Evolutionary conservation across 2,113 vertebrate genomes (phyloP), one percentile per base, ranked within the genome.

Genomic region (Ammodytes marinus): DNA sequence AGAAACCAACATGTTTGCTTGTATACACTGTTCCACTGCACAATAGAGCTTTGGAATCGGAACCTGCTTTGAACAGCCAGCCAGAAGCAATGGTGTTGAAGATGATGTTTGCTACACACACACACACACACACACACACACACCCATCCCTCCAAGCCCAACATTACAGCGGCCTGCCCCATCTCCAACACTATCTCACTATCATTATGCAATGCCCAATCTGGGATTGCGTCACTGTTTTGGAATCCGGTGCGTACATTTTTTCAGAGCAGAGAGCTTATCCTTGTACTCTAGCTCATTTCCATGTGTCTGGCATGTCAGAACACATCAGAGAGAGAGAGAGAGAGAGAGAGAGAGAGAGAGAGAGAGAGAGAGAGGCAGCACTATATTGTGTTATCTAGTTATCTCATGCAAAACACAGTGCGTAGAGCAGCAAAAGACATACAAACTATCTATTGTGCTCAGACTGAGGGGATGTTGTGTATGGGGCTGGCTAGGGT

Each of bases 201-300:
- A 11, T 53, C 63, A 70, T 90, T 93, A 88, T 35, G 40, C 87
- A 91, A 92, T 40, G 55, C 49, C 55, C 88, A 82, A 92, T 89
- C 86, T 85, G 86, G 79, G 85, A 80, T 90, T 83, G 84, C 81
- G 79, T 89, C 86, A 80, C 78, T 65, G 70, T 83, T 27, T 92
- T 82, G 58, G 61, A 90, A 74, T 87, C 50, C 74, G 68, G 49
- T 13, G 53, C 72, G 69, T 79, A 73, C 83, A 73, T 87, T 88
- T 92, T 27, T 86, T 74, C 63, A 83, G 73, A 76, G 79, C 74
- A 12, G 45, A 82, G 86, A 88, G 76, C 82, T 92, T 88, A 87
- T 86, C 86, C 82, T 79, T 83, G 82, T 83, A 50, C 86, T 74
- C 13, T 4, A 27, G 40, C 71, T 86, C 59, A 75, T 81, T 85